A percentile compares a stretch with the other conserved stretches of the same genome.
phyloP scores from a whole-genome alignment of 2,797 vertebrate genomes.

The Aythya fuligula region DNA sequence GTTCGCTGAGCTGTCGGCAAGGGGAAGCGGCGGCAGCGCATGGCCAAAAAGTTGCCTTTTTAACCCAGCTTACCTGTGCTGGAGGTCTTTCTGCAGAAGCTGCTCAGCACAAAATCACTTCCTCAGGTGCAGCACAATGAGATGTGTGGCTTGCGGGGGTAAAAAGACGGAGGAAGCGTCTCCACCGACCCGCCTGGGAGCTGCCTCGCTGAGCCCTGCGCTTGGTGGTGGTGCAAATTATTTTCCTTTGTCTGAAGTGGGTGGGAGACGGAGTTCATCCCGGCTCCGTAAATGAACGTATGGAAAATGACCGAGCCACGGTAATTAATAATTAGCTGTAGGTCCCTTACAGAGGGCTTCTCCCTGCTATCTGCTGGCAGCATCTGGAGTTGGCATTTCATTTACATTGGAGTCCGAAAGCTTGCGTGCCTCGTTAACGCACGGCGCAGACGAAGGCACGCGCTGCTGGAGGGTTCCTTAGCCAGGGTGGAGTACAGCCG shows the following conservation, averaged over 20 bases:
- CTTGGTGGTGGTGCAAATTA: slow-evolving; percentile 73
- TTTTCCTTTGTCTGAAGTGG: slow-evolving; percentile 82
- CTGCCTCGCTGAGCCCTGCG: slow-evolving; percentile 54
- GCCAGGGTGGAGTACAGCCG: slow-evolving; percentile 69
- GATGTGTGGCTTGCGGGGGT: slow-evolving; percentile 62
- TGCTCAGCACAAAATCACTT: slow-evolving; percentile 28
- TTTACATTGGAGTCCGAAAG: slow-evolving; percentile 47
- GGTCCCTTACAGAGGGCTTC: slow-evolving; percentile 52
- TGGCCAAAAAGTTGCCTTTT: slow-evolving; percentile 18
- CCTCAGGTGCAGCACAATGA: slow-evolving; percentile 67
- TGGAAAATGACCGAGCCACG: slow-evolving; percentile 54
- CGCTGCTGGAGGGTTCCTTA: slow-evolving; percentile 62
- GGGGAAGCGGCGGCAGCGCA: not conserved
- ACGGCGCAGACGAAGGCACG: slow-evolving; percentile 56
- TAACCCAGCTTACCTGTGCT: not conserved
- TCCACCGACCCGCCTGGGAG: slow-evolving; percentile 41
- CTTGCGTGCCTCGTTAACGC: slow-evolving; percentile 55
- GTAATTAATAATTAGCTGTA: slow-evolving; percentile 71
- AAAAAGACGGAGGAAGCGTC: slow-evolving; percentile 71
- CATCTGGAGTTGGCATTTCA: slow-evolving; percentile 65
- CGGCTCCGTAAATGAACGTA: slow-evolving; percentile 69
- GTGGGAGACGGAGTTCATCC: slow-evolving; percentile 74
- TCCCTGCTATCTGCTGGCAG: slow-evolving; percentile 45
- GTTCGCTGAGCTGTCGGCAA: slow-evolving; percentile 2
- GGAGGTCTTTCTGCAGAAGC: slow-evolving; percentile 6